A percentile compares a stretch with the other conserved stretches of the same genome.
These are phyloP conservation scores for Eonycteris spelaea DNA, from an alignment of 2,113 vertebrate genomes.

Conservation along the genomic window DNA sequence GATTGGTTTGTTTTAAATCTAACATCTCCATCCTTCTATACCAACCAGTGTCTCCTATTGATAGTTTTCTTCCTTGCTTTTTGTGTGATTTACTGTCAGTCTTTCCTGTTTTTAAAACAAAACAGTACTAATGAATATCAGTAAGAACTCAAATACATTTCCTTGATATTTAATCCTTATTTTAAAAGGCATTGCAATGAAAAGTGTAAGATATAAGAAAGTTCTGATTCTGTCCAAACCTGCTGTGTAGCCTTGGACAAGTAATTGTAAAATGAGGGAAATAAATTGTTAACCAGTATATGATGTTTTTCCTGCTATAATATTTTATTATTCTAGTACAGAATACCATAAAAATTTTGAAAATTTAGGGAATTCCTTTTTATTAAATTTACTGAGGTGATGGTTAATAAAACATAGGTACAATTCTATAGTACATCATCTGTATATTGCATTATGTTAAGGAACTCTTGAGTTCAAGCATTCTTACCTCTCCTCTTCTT, in stretches of 20 bases:
- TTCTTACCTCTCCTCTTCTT: background rate
- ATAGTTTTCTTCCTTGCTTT: fast-evolving
- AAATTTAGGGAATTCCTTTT: background rate
- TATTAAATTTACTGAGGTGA: too few relatives aligned
- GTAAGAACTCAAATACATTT: background rate
- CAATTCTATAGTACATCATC: too few relatives aligned
- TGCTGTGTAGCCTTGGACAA: background rate
- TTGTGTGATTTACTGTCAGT: background rate
- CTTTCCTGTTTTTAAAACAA: background rate
- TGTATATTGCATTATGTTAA: background rate
- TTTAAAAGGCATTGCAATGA: conserved; percentile 19
- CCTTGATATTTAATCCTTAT: conserved; percentile 20
- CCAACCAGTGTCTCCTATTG: background rate
- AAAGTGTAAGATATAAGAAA: background rate
- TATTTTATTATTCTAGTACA: background rate
- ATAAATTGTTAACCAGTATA: background rate
- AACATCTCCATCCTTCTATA: too few relatives aligned
- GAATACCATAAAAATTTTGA: background rate
- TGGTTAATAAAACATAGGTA: too few relatives aligned
- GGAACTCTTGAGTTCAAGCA: background rate
- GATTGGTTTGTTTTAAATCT: background rate
- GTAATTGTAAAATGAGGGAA: background rate
- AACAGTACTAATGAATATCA: background rate
- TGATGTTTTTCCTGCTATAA: background rate
- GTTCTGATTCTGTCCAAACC: background rate